Base-by-base conservation (phyloP, 2,888 invertebrate genomes). In the Octonoba sinensis region DNA sequence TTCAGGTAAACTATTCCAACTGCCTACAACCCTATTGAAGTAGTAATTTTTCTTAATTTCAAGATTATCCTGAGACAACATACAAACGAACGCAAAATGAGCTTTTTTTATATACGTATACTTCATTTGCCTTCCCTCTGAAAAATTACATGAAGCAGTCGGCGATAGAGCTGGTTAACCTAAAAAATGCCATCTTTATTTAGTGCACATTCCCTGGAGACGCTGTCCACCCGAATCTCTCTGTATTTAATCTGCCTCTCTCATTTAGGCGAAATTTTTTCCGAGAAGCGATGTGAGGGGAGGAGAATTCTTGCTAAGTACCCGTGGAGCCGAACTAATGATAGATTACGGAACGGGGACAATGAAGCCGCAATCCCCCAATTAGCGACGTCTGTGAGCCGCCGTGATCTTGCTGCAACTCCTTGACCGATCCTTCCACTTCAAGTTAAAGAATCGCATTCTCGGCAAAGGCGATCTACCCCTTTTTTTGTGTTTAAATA, bases 301-400 rank as follows among this genome's bases (percentile, higher is more conserved):
- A 12, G 12, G 46, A 64, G n/a, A 20, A 16, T 6, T n/a, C 16
- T 62, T 62, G 15, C 62, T 18, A n/a, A 46, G 64, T 64, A 36
- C 20, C 36, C 20, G 20, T 46, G 47, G 20, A 46, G 47, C 46
- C 47, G 18, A 46, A 16, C 18, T 64, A 64, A 64, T 64, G 64
- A 64, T 46, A 64, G 16, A 64, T 44, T 46, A 64, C 18, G 18
- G 18, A 46, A 18, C 20, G n/a, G 13, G 20, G 64, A n/a, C 36
- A 64, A 64, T 64, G 20, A n/a, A 36, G 20, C 36, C 24, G 46
- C 64, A 44, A 64, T 46, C 36, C 20, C 11, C 44, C 64, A 64
- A 64, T 64, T 64, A 46, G 47, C 18, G 24, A 15, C 12, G 47
- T 46, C 47, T 46, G 18, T 13, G 20, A 54, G 54, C 20, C 54